These are phyloP conservation scores for Disparrhopalites patrizii DNA, from an alignment of 2,888 invertebrate genomes.

Conservation along the genomic window DNA sequence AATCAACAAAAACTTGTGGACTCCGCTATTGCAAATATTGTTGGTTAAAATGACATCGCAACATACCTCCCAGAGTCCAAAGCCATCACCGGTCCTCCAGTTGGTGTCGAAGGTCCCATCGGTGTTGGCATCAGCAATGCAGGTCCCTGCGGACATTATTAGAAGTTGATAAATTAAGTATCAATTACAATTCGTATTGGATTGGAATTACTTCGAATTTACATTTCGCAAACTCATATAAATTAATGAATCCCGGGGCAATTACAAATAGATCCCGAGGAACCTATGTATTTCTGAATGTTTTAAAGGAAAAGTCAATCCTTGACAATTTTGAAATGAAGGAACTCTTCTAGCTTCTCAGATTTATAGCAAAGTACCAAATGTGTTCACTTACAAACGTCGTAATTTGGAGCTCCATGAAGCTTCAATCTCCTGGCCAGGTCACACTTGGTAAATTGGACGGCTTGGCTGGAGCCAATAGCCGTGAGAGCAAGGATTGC, in stretches of 20 bases:
- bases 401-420: slow-evolving; percentile 25
- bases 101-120: slow-evolving; percentile 15
- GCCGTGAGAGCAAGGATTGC: neutral
- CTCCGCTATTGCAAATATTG: no score
- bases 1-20: no score
- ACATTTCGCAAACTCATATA: no score
- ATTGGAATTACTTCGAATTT: neutral
- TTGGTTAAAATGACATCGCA: no score
- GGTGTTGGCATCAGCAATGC: slow-evolving; percentile 27
- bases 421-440: slow-evolving; percentile 22
- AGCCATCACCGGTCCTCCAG: slow-evolving; percentile 9
- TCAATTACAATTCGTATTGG: neutral
- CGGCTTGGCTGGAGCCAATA: neutral
- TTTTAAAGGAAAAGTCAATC: no score
- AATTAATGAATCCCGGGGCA: no score
- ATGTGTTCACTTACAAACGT: slow-evolving; percentile 26
- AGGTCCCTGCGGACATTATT: slow-evolving; percentile 9
- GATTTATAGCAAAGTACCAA: no score
- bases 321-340: no score
- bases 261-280: no score
- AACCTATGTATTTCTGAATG: neutral
- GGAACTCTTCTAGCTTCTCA: no score
- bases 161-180: no score
- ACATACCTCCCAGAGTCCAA: slow-evolving; percentile 25
- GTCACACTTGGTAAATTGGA: slow-evolving; percentile 20